Conservation (phyloP, 2,113 vertebrate species). For the Polyodon spathula region DNA sequence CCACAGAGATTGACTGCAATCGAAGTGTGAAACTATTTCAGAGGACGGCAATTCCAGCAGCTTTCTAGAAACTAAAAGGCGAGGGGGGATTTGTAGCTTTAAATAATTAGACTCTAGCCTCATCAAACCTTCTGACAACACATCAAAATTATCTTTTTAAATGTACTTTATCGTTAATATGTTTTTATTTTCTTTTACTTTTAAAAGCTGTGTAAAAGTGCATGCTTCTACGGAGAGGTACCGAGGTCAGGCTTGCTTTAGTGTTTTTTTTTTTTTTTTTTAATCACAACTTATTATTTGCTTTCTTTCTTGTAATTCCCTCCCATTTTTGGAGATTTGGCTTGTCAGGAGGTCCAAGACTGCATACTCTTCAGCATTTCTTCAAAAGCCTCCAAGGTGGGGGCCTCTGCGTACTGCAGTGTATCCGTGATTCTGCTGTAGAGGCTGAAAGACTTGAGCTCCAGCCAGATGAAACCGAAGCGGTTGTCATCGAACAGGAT, state of each 20-base stretch:
- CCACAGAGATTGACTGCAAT: too few species aligned
- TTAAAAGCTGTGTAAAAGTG: slow-evolving; percentile 30
- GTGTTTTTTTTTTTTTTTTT: slow-evolving; percentile 27
- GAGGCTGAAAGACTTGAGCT: slow-evolving; percentile 93
- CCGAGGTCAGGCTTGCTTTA: slow-evolving; percentile 14
- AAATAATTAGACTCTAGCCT: too few species aligned
- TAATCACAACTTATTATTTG: slow-evolving; percentile 18
- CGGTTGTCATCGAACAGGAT: slow-evolving; percentile 85
- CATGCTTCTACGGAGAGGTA: slow-evolving; percentile 44
- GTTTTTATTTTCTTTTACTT: background rate
- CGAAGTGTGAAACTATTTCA: too few species aligned
- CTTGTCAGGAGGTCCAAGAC: slow-evolving; percentile 78
- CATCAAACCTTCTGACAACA: too few species aligned
- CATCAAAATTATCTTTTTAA: too few species aligned
- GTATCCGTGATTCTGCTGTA: slow-evolving; percentile 87
- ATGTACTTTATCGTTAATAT: slow-evolving; percentile 27
- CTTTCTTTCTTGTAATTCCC: slow-evolving; percentile 13
- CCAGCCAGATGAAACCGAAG: slow-evolving; percentile 96
- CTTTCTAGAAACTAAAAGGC: too few species aligned
- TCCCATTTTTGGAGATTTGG: slow-evolving; percentile 11
- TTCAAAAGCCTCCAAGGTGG: slow-evolving; percentile 80
- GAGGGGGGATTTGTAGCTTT: too few species aligned
- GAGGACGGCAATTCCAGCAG: too few species aligned
- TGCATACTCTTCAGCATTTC: slow-evolving; percentile 94
- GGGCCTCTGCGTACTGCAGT: slow-evolving; percentile 76